A percentile compares a stretch with the other conserved stretches of the same genome.
phyloP scores from a whole-genome alignment of 2,888 invertebrate genomes.

The Tetheella fluctuosa region DNA sequence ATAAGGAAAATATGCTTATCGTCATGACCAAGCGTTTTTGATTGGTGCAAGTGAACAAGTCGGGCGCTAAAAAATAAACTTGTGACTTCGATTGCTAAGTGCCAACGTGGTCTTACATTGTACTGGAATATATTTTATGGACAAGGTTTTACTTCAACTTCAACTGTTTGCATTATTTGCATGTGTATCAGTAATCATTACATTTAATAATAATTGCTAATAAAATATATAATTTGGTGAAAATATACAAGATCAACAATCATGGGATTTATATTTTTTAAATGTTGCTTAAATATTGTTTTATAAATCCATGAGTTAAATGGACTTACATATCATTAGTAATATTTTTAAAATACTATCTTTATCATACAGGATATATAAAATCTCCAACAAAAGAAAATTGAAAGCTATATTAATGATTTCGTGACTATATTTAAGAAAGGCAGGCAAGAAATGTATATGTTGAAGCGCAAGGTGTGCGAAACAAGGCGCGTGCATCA shows the following conservation, averaged over 20 bases:
- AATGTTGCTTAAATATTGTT: no score
- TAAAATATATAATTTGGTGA: no score
- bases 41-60: conserved; percentile 34
- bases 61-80: conserved; percentile 37
- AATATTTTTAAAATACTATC: no score
- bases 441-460: conserved; percentile 27
- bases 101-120: conserved; percentile 3
- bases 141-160: neutral
- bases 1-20: conserved; percentile 33
- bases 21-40: conserved; percentile 51
- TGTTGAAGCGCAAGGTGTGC: conserved; percentile 44
- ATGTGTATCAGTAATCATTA: neutral
- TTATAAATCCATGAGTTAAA: no score
- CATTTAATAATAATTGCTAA: neutral
- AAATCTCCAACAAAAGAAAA: neutral
- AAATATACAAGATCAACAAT: no score
- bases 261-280: no score
- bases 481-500: conserved; percentile 42
- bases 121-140: neutral
- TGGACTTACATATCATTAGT: no score
- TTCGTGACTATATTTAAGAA: neutral
- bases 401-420: neutral
- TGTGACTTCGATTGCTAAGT: conserved; percentile 25
- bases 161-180: neutral
- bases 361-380: no score